phyloP scores from a whole-genome alignment of 2,888 invertebrate species.

The Tinea pellionella region DNA sequence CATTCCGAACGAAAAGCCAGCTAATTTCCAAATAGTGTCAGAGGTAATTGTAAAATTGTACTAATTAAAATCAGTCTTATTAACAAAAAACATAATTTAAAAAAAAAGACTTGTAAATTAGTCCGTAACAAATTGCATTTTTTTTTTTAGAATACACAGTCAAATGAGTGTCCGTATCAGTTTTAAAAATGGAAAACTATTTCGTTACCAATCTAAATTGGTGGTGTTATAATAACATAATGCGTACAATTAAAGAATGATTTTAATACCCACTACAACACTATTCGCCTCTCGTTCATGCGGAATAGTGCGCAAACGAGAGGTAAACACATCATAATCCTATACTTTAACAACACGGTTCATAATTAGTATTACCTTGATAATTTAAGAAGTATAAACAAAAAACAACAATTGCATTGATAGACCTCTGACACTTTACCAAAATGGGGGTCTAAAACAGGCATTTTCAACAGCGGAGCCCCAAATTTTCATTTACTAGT shows the following conservation, averaged over 20 bases:
- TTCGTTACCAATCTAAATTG: no score
- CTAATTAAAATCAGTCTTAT: slow-evolving; percentile 11
- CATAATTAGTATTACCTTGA: not conserved
- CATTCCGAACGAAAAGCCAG: not conserved
- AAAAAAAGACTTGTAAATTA: not conserved
- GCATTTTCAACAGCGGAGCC: slow-evolving; percentile 15
- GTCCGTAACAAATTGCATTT: not conserved
- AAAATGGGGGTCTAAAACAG: not conserved
- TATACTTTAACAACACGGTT: no score
- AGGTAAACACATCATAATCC: no score
- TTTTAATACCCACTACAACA: no score
- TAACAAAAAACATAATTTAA: no score
- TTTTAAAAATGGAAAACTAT: no score
- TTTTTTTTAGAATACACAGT: not conserved
- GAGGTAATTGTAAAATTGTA: slow-evolving; percentile 2
- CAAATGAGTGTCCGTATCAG: not conserved
- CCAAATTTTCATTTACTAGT: slow-evolving; percentile 14
- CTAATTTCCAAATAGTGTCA: slow-evolving; percentile 8
- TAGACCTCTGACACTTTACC: not conserved
- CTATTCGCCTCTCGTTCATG: no score
- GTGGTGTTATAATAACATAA: no score
- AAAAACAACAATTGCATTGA: not conserved
- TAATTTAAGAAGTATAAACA: not conserved
- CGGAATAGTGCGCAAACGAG: no score
- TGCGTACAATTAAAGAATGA: no score